Conservation (phyloP, 2,888 invertebrate species). For the Achlya flavicornis region DNA sequence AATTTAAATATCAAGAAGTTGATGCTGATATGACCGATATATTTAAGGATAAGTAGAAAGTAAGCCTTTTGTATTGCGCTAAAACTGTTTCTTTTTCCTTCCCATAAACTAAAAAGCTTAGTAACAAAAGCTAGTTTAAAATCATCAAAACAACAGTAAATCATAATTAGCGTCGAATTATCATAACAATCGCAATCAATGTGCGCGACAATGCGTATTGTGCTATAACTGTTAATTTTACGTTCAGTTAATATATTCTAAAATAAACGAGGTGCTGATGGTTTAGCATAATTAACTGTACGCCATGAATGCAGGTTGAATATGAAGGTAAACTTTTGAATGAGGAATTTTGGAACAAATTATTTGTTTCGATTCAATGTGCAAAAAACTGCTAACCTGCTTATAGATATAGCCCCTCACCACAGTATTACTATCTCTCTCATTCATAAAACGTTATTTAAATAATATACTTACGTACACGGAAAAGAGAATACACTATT, state of each 20-base stretch:
- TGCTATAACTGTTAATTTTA: conserved; percentile 52
- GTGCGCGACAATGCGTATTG: conserved; percentile 27
- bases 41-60: too few species aligned
- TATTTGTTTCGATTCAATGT: conserved; percentile 11
- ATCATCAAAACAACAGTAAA: background rate
- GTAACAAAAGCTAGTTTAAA: background rate
- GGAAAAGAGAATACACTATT: too few species aligned
- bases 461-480: too few species aligned
- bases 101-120: too few species aligned
- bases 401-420: too few species aligned
- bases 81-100: too few species aligned
- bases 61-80: too few species aligned
- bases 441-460: too few species aligned
- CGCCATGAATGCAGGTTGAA: conserved; percentile 23
- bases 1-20: too few species aligned
- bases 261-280: conserved; percentile 53
- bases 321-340: conserved; percentile 29
- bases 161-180: conserved; percentile 16
- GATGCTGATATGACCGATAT: too few species aligned
- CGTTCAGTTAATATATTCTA: conserved; percentile 53
- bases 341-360: conserved; percentile 17
- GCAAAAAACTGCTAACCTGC: too few species aligned
- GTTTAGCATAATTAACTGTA: conserved; percentile 49
- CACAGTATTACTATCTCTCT: too few species aligned
- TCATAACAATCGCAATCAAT: conserved; percentile 19